Percentiles rank a stretch among this genome's conserved stretches.
Evolutionary conservation across 2,797 vertebrate genomes (phyloP).

Genomic region (Acipenser transmontanus): DNA sequence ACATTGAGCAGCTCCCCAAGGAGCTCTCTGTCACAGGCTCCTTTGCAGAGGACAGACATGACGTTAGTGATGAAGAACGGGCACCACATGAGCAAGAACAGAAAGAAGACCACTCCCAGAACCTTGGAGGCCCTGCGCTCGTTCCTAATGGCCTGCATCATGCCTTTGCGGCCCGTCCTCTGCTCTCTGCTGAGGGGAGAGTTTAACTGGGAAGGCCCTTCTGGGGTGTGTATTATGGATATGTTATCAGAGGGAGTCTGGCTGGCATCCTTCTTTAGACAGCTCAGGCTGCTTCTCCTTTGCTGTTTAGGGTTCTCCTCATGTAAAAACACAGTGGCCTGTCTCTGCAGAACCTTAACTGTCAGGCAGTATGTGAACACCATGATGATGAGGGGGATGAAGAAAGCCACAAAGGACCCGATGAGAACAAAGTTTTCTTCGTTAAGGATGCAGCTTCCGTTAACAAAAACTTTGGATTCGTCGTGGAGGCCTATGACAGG

Average conservation of each 20-base stretch:
- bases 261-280: constrained; percentile 59
- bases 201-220: constrained; percentile 72
- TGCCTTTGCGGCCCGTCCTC: constrained; percentile 75
- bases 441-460: constrained; percentile 84
- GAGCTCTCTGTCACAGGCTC: constrained; percentile 73
- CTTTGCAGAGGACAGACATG: constrained; percentile 81
- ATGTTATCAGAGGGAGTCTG: constrained; percentile 60
- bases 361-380: constrained; percentile 93
- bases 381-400: constrained; percentile 96
- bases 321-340: constrained; percentile 82
- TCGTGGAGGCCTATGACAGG: constrained; percentile 90
- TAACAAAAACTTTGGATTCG: constrained; percentile 83
- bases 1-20: constrained; percentile 86
- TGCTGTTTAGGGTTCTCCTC: constrained; percentile 59
- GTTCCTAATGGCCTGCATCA: constrained; percentile 97
- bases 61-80: constrained; percentile 97
- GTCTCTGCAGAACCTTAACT: constrained; percentile 82
- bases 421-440: constrained; percentile 89
- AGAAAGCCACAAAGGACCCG: constrained; percentile 96
- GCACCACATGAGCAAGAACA: constrained; percentile 98
- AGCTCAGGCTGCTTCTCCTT: constrained; percentile 71
- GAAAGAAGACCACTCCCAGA: constrained; percentile 93
- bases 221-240: constrained; percentile 72
- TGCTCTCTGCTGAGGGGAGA: constrained; percentile 68
- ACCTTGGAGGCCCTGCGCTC: constrained; percentile 93